Evolutionary conservation across 2,113 vertebrate species (phyloP).

Genomic region (Bombycilla garrulus): DNA sequence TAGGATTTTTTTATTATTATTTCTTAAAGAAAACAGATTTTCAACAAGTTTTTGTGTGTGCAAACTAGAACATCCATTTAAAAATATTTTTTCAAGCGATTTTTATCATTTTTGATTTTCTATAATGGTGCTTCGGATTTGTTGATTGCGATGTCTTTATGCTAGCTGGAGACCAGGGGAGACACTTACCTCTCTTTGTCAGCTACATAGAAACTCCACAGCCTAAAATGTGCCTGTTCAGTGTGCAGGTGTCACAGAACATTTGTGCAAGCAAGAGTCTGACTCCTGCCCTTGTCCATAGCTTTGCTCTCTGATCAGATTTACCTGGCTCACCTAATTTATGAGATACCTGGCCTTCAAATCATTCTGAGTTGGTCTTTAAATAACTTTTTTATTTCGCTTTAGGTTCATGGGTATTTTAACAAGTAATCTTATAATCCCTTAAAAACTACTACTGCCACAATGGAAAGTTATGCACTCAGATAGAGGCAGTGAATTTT

Average conservation of each 20-base stretch:
- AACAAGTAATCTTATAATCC: neutral
- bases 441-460: neutral
- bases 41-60: neutral
- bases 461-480: neutral
- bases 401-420: neutral
- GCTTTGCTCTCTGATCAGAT: neutral
- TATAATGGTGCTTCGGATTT: neutral
- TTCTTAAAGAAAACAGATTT: neutral
- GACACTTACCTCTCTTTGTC: neutral
- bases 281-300: neutral
- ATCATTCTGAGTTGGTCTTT: neutral
- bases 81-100: neutral
- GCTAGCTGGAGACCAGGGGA: neutral
- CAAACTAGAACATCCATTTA: neutral
- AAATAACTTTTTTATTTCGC: neutral
- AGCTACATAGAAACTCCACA: neutral
- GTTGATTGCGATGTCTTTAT: neutral
- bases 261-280: neutral
- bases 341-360: neutral
- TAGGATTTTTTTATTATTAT: neutral
- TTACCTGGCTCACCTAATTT: neutral
- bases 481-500: neutral
- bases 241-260: neutral
- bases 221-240: neutral
- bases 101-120: neutral